Percentiles rank a stretch among this genome's conserved stretches.
Conservation (phyloP, 2,797 vertebrate species). For the Sebastes vulpes region DNA sequence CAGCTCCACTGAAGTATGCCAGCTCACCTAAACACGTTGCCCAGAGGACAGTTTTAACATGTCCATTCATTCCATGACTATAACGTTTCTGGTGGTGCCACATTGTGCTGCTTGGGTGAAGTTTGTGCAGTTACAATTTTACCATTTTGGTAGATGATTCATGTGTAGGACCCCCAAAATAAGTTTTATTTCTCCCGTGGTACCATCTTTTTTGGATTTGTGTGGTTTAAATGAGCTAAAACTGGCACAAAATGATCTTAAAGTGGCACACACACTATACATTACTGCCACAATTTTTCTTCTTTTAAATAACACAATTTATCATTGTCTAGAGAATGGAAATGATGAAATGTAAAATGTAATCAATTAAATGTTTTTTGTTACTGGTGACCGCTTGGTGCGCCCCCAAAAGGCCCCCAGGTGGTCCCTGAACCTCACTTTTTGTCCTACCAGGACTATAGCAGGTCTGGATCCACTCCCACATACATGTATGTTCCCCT, state of each 20-base stretch:
- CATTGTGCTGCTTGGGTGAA: not conserved
- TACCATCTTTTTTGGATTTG: not conserved
- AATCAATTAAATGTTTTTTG: no score
- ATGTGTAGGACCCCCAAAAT: not conserved
- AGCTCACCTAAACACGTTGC: no score
- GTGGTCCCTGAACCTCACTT: slow-evolving; percentile 1
- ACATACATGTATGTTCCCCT: not conserved
- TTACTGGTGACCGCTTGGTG: not conserved
- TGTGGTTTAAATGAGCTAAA: not conserved
- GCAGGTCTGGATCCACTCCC: slow-evolving; percentile 12
- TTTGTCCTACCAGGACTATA: not conserved
- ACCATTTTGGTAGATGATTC: not conserved
- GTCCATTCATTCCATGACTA: not conserved
- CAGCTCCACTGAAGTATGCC: no score
- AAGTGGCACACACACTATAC: no score
- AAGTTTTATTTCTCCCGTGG: not conserved
- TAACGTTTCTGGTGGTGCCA: not conserved
- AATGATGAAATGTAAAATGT: not conserved
- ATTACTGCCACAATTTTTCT: no score
- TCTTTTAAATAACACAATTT: not conserved
- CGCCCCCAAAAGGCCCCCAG: not conserved
- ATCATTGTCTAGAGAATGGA: not conserved
- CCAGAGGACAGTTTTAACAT: not conserved
- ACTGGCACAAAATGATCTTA: no score
- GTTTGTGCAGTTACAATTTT: not conserved